phyloP scores from a whole-genome alignment of 1,140 invertebrate genomes.

The Drepana arcuata region DNA sequence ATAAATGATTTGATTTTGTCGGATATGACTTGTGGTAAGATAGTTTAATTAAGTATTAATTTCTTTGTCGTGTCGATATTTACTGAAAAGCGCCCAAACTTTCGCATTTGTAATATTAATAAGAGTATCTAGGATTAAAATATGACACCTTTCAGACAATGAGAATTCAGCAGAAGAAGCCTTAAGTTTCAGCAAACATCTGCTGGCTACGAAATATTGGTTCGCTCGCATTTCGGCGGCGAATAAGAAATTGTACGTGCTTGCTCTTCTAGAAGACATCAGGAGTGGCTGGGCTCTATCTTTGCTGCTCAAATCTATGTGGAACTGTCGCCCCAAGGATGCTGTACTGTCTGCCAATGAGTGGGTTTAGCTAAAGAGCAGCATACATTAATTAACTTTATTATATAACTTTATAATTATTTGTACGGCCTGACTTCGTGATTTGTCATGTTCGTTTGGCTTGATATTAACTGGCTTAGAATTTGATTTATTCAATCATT shows the following conservation, averaged over 20 bases:
- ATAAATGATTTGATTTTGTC: slow-evolving; percentile 42
- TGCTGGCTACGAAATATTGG: slow-evolving; percentile 39
- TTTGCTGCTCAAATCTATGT: slow-evolving; percentile 46
- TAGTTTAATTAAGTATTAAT: no score
- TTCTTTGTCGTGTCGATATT: no score
- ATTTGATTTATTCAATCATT: no score
- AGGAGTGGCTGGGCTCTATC: slow-evolving; percentile 40
- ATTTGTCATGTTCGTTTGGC: no score
- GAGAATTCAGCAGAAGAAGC: slow-evolving; percentile 16
- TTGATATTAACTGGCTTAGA: no score
- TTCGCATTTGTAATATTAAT: no score
- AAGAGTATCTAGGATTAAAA: no score
- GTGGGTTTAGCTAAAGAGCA: slow-evolving; percentile 41
- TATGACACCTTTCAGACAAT: no score
- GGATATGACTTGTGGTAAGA: slow-evolving; percentile 34
- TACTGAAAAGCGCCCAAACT: no score
- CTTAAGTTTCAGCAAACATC: slow-evolving; percentile 29
- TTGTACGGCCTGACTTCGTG: no score
- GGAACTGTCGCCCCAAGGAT: slow-evolving; percentile 53
- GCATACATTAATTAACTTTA: slow-evolving; percentile 26
- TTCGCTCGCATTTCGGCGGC: slow-evolving; percentile 36
- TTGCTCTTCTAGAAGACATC: slow-evolving; percentile 36
- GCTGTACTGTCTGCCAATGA: slow-evolving; percentile 33
- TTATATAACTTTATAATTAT: no score
- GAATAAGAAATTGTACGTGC: slow-evolving; percentile 45